Base-by-base conservation (phyloP, 2,888 invertebrate genomes). In the Ernsta delagoae region DNA sequence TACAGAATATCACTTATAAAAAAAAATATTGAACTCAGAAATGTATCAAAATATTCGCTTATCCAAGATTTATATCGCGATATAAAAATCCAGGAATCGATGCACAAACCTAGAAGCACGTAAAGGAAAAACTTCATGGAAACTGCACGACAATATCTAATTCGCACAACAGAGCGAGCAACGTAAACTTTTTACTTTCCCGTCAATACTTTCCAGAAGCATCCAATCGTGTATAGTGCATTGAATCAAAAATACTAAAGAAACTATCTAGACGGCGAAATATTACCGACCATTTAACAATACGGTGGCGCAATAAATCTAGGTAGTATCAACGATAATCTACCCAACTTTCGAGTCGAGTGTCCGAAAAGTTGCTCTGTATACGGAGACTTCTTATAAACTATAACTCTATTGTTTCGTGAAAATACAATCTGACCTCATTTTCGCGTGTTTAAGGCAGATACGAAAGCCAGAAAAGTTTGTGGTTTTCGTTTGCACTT, bases 261-360 rank as follows among this genome's bases (percentile, higher is more conserved):
- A 70, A 50, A 72, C 71, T 60, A 69, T 72, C 65, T 70, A 45
- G 73, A 73, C 72, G 70, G 64, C 68, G 73, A 75, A 75, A 75
- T 75, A 81, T 81, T 80, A 82, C 77, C 75, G 78, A 78, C 73
- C 79, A 74, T 78, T 82, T 80, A 83, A 82, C 81, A 82, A 80
- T 81, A 81, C 76, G 73, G 75, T 76, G 73, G 67, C 71, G 83
- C 80, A 81, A 86, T 88, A 88, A 89, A 88, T 88, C 81, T 73
- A 73, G 70, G 72, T 11, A 77, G 77, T 84, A 86, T 86, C 81
- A 79, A 81, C 79, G 81, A 86, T 86, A 83, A 88, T 87, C 83
- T 81, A 73, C 77, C 73, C 70, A 83, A 83, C 77, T 84, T 85
- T 70, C 77, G 77, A 72, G 79, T 78, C 73, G 78, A 81, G 77